These are phyloP conservation scores for Silurus meridionalis DNA, from an alignment of 2,113 vertebrate species.

Conservation along the genomic window DNA sequence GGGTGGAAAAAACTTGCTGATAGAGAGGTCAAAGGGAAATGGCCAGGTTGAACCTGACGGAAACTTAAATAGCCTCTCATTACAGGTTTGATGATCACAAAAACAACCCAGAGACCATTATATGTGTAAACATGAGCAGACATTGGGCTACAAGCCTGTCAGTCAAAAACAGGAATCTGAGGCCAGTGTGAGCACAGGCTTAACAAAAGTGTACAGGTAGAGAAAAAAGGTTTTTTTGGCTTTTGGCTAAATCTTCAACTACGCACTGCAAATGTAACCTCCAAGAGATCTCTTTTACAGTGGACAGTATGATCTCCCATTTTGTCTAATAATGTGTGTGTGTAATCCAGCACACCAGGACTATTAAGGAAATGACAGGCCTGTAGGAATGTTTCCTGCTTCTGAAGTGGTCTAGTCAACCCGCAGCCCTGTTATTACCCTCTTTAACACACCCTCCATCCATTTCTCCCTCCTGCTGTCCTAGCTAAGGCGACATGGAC, in stretches of 20 bases:
- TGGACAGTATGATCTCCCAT: background rate
- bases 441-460: conserved; percentile 57
- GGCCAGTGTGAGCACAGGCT: background rate
- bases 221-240: conserved; percentile 49
- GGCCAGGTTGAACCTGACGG: background rate
- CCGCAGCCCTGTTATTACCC: conserved; percentile 69
- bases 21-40: background rate
- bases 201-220: background rate
- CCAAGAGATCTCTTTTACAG: background rate
- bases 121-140: background rate
- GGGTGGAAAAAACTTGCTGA: background rate
- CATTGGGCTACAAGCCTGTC: background rate
- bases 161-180: background rate
- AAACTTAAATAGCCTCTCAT: background rate
- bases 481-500: background rate
- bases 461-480: conserved; percentile 12
- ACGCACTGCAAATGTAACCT: background rate
- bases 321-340: background rate
- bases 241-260: background rate
- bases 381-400: conserved; percentile 47
- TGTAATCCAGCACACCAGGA: background rate
- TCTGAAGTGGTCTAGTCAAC: conserved; percentile 57
- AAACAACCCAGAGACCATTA: background rate
- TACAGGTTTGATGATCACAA: background rate
- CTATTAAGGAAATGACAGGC: conserved; percentile 29